Base-by-base conservation (phyloP, 2,113 vertebrate genomes). In the Osmerus eperlanus region DNA sequence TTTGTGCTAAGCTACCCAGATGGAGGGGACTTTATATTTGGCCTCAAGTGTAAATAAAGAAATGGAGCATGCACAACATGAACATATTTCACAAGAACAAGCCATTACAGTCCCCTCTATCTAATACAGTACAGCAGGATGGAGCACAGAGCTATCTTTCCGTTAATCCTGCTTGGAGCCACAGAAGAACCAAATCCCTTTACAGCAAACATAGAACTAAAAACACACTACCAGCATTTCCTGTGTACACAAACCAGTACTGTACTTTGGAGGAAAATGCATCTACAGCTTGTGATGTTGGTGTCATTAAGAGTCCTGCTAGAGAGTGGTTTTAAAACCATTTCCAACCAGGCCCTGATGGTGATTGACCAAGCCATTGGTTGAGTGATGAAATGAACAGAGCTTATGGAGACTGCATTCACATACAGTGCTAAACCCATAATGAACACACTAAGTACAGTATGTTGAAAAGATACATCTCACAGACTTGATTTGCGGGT, bases 101-200 rank as follows among this genome's bases (percentile, higher is more conserved):
- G 66, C 41, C 29, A 32, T 62, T 65, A 9, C 28, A n/a, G 36
- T 71, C 2, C 19, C 19, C 36, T 23, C n/a, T 51, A 6, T 64
- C 5, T 21, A 23, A 19, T 25, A 77, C 19, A 47, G 70, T 63
- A 36, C 79, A 89, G 74, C 73, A 89, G 87, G 67, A 36, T 18
- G 32, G 80, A 28, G 25, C 25, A 28, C 25, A 28, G 25, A 6
- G 14, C 72, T 68, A 78, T 81, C 74, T 66, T 72, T 81, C 73
- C 62, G 81, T 79, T 85, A 85, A 86, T 89, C 87, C 70, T 65
- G 76, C 72, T 47, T 12, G 41, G 41, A 47, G 41, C 41, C 41
- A 47, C 41, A 47, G 11, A 47, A 81, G 60, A 68, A 77, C 67
- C 52, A 83, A 83, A 86, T 79, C 76, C 68, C 69, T 85, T 28